These are phyloP conservation scores for Zele albiditarsus DNA, from an alignment of 2,888 invertebrate species.

Conservation along the genomic window DNA sequence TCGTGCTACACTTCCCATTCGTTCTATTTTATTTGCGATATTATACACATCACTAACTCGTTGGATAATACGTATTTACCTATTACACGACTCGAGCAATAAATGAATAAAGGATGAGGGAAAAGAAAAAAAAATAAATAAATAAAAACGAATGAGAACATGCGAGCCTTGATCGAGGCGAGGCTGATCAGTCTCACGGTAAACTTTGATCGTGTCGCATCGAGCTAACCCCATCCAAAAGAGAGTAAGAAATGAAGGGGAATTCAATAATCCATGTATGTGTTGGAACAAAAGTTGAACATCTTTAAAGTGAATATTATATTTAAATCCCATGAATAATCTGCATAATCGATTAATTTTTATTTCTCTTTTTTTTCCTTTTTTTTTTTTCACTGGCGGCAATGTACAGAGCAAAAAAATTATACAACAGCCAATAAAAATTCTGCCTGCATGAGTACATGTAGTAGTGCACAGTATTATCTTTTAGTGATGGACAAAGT, in stretches of 20 bases:
- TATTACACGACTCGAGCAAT: constrained; percentile 34
- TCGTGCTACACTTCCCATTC: constrained; percentile 47
- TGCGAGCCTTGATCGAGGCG: constrained; percentile 47
- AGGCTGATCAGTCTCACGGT: constrained; percentile 59
- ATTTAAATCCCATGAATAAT: not conserved
- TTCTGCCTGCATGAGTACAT: no score
- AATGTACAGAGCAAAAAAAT: not conserved
- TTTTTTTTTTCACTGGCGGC: not conserved
- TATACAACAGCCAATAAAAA: not conserved
- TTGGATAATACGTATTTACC: constrained; percentile 44
- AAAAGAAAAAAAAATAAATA: constrained; percentile 24
- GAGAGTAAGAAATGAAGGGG: not conserved
- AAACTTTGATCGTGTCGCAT: constrained; percentile 57
- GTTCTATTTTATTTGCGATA: constrained; percentile 48
- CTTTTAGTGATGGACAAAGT: not conserved
- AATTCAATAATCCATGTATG: not conserved
- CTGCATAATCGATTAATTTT: constrained; percentile 14
- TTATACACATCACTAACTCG: constrained; percentile 35
- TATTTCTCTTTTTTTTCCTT: not conserved
- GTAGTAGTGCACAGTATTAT: not conserved
- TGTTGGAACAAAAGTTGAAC: not conserved
- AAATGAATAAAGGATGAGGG: constrained; percentile 42
- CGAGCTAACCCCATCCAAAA: not conserved
- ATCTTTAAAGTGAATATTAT: constrained; percentile 1
- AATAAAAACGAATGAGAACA: constrained; percentile 50